phyloP scores from a whole-genome alignment of 2,797 vertebrate species.

The Zenarchopterus dispar region DNA sequence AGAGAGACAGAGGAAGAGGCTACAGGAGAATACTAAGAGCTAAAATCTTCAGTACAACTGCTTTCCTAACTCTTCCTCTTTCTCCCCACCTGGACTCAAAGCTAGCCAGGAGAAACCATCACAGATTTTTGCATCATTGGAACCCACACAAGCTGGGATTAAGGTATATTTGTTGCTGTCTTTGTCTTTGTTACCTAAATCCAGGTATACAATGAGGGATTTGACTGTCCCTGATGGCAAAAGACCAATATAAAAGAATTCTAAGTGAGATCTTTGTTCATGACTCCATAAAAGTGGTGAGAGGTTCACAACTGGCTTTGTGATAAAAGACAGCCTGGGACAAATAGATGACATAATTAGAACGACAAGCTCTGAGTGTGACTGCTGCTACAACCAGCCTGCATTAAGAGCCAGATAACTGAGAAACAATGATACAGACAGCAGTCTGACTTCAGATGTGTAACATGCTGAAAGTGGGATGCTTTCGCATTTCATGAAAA shows the following conservation, averaged over 20 bases:
- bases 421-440: neutral
- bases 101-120: conserved; percentile 46
- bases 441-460: neutral
- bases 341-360: neutral
- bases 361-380: neutral
- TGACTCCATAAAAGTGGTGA: neutral
- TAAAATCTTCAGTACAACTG: conserved; percentile 27
- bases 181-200: conserved; percentile 1
- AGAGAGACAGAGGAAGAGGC: conserved; percentile 36
- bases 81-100: conserved; percentile 50
- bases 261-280: neutral
- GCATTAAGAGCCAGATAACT: neutral
- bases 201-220: neutral
- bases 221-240: neutral
- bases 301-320: neutral
- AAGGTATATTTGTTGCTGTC: conserved; percentile 29
- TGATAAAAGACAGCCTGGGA: neutral
- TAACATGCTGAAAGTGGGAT: too few species aligned
- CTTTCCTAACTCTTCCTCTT: conserved; percentile 39
- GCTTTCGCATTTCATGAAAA: too few species aligned
- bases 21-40: conserved; percentile 70
- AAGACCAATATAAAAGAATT: neutral
- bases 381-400: neutral
- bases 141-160: conserved; percentile 20
- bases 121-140: conserved; percentile 44